Evolutionary conservation across 2,888 invertebrate genomes (phyloP).

Genomic region (Melieria picta): DNA sequence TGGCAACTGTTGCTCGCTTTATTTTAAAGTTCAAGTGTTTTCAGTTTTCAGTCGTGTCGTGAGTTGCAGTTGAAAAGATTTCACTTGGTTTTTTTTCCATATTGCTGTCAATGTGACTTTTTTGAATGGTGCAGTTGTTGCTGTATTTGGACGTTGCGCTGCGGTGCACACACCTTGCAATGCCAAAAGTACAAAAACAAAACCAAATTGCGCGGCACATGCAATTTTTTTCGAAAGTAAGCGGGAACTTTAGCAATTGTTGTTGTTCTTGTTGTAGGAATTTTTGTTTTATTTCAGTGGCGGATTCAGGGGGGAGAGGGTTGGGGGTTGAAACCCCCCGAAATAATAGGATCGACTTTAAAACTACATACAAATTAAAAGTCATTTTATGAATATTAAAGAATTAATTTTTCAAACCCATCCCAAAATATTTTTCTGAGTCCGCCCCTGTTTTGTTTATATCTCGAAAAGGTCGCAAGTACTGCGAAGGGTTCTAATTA

Average conservation of each 20-base stretch:
- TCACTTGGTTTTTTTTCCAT: constrained; percentile 14
- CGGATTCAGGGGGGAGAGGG: no score
- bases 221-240: constrained; percentile 26
- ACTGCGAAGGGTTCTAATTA: constrained; percentile 16
- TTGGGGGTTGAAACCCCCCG: no score
- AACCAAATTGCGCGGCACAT: background rate
- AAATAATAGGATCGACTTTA: no score
- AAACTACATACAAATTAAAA: no score
- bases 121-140: constrained; percentile 5
- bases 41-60: constrained; percentile 38
- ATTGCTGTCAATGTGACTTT: background rate
- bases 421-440: no score
- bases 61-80: constrained; percentile 9
- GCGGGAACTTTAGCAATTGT: background rate
- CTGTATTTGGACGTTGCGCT: constrained; percentile 7
- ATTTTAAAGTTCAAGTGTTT: constrained; percentile 45
- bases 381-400: no score
- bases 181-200: constrained; percentile 29
- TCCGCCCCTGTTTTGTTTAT: no score
- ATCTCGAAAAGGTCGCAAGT: constrained; percentile 20
- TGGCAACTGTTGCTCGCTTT: constrained; percentile 30
- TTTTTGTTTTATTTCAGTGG: no score
- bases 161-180: constrained; percentile 23
- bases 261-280: constrained; percentile 1
- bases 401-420: no score